Evolutionary conservation across 2,888 invertebrate genomes (phyloP).

Genomic region (Pristionchus maxplancki): DNA sequence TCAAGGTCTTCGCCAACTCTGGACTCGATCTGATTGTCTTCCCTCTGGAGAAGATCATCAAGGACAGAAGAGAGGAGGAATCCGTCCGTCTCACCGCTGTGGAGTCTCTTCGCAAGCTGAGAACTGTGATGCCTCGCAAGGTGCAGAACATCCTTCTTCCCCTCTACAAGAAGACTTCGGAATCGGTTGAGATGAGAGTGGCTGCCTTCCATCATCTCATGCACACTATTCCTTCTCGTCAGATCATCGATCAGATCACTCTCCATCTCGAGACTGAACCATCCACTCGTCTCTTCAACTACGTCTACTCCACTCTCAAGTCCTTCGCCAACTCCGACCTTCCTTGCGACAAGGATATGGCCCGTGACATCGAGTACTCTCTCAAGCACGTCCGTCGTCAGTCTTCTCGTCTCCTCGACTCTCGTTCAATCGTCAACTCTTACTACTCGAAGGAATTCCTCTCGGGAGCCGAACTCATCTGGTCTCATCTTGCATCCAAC

Average conservation of each 20-base stretch:
- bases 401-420: slow-evolving; percentile 57
- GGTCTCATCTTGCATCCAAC: slow-evolving; percentile 66
- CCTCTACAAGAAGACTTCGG: slow-evolving; percentile 66
- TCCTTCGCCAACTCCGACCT: slow-evolving; percentile 61
- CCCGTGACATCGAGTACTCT: slow-evolving; percentile 56
- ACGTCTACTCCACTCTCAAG: slow-evolving; percentile 66
- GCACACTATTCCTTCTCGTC: slow-evolving; percentile 64
- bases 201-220: slow-evolving; percentile 69
- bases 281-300: slow-evolving; percentile 67
- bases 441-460: slow-evolving; percentile 61
- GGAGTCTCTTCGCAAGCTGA: slow-evolving; percentile 70
- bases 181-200: slow-evolving; percentile 70
- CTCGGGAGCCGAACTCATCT: slow-evolving; percentile 64
- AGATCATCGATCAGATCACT: slow-evolving; percentile 69
- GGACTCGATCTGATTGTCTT: slow-evolving; percentile 69
- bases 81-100: slow-evolving; percentile 70
- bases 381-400: slow-evolving; percentile 59
- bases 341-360: slow-evolving; percentile 60
- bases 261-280: slow-evolving; percentile 63
- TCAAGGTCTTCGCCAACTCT: slow-evolving; percentile 75
- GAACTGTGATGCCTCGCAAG: slow-evolving; percentile 63
- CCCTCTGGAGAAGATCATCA: slow-evolving; percentile 74
- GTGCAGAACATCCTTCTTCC: slow-evolving; percentile 72
- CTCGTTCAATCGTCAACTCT: slow-evolving; percentile 61
- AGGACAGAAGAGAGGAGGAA: slow-evolving; percentile 61